These are phyloP conservation scores for Lochmaea capreae DNA, from an alignment of 2,888 invertebrate species.

Conservation along the genomic window DNA sequence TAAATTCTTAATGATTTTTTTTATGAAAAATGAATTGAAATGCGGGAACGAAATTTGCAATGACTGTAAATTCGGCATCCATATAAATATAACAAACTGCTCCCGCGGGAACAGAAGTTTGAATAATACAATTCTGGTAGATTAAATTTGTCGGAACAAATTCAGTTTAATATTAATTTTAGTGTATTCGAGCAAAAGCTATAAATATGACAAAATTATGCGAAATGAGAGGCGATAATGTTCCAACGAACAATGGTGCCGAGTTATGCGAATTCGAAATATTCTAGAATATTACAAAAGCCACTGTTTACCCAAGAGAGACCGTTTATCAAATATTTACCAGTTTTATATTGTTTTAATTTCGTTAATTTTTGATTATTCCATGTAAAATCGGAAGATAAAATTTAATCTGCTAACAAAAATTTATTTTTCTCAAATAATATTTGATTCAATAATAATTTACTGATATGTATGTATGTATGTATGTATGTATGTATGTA, in stretches of 20 bases:
- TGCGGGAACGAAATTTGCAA: background rate
- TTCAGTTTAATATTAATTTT: constrained; percentile 43
- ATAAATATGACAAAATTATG: constrained; percentile 42
- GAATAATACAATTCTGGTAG: constrained; percentile 40
- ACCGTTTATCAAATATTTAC: constrained; percentile 16
- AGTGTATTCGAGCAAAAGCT: constrained; percentile 35
- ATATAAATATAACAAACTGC: constrained; percentile 34
- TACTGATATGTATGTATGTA: no score
- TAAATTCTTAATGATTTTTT: background rate
- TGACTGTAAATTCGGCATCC: background rate
- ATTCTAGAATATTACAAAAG: constrained; percentile 30
- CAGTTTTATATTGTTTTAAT: background rate
- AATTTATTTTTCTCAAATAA: no score
- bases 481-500: no score
- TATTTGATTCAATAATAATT: no score
- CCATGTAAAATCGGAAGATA: no score
- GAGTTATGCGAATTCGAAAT: constrained; percentile 36
- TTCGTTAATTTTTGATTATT: background rate
- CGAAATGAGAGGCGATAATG: constrained; percentile 35
- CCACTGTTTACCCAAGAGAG: constrained; percentile 25
- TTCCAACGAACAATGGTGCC: constrained; percentile 31
- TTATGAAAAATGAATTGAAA: background rate
- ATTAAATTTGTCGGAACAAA: constrained; percentile 44
- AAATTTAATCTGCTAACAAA: no score
- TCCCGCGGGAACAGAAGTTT: constrained; percentile 37